Percentiles rank a stretch among this genome's conserved stretches.
phyloP scores from a whole-genome alignment of 2,113 vertebrate species.

The Butastur rufipennis region DNA sequence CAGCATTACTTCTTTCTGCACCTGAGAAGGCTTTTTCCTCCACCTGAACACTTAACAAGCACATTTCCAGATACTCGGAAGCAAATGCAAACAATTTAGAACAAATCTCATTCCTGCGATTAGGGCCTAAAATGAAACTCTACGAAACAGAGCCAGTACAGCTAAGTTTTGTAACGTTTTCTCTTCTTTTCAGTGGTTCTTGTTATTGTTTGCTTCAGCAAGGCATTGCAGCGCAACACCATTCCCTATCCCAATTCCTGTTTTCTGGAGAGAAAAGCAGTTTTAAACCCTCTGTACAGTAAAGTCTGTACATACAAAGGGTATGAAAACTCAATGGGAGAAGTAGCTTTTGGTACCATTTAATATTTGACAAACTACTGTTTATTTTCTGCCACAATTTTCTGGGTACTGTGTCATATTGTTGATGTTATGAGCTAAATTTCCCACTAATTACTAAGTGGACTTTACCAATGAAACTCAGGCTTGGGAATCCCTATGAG shows the following conservation, averaged over 20 bases:
- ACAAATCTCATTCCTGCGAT: conserved; percentile 34
- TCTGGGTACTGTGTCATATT: neutral
- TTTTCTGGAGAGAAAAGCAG: neutral
- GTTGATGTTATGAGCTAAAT: neutral
- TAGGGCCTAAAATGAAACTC: conserved; percentile 35
- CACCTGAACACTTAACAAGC: conserved; percentile 60
- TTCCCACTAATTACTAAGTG: neutral
- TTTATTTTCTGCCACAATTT: neutral
- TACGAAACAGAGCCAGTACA: conserved; percentile 14
- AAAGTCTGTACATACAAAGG: neutral
- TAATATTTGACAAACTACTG: neutral
- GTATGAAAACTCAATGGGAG: neutral
- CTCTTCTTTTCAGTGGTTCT: neutral
- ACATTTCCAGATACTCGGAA: conserved; percentile 62
- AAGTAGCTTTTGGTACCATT: neutral
- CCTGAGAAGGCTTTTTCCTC: conserved; percentile 62
- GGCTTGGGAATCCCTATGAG: neutral
- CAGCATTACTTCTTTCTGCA: conserved; percentile 54
- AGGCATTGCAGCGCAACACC: neutral
- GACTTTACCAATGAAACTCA: neutral
- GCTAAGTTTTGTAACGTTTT: neutral
- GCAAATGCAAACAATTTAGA: conserved; percentile 63
- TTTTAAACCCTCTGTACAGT: neutral
- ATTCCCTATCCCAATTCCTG: neutral
- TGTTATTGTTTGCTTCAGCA: neutral